Conservation (phyloP, 2,888 invertebrate species). For the Nasonovia ribisnigri region DNA sequence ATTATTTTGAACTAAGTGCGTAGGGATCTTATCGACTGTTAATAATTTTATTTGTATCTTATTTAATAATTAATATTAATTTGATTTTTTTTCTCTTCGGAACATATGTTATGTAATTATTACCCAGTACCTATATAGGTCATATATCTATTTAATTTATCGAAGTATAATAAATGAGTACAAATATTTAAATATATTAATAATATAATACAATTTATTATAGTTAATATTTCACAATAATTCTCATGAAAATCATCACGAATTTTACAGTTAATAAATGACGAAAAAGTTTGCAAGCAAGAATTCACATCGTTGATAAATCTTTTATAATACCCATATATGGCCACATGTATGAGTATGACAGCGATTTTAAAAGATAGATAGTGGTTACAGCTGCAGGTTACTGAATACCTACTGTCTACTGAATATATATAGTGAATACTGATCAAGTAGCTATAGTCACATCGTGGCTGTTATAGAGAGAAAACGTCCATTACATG, state of each 20-base stretch:
- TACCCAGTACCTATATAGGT: too few relatives aligned
- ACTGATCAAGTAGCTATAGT: neutral
- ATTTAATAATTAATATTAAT: neutral
- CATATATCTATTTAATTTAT: too few relatives aligned
- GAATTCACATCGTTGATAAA: neutral
- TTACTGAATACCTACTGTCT: neutral
- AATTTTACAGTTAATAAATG: too few relatives aligned
- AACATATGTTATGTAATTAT: too few relatives aligned
- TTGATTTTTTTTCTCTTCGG: too few relatives aligned
- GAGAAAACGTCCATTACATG: neutral
- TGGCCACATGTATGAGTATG: neutral
- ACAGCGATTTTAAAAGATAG: neutral
- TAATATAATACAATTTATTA: too few relatives aligned
- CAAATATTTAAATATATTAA: too few relatives aligned
- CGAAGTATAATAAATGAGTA: too few relatives aligned
- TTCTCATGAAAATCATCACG: neutral
- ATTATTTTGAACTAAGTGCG: neutral
- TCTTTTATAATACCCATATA: neutral
- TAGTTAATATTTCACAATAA: neutral
- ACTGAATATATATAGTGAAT: neutral
- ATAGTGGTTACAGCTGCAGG: neutral
- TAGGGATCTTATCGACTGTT: neutral
- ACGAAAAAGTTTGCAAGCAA: too few relatives aligned
- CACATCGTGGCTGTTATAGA: neutral
- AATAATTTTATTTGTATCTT: neutral